A percentile compares a stretch with the other conserved stretches of the same genome.
Conservation (phyloP, 2,888 invertebrate species). For the Schizotus pectinicornis region DNA sequence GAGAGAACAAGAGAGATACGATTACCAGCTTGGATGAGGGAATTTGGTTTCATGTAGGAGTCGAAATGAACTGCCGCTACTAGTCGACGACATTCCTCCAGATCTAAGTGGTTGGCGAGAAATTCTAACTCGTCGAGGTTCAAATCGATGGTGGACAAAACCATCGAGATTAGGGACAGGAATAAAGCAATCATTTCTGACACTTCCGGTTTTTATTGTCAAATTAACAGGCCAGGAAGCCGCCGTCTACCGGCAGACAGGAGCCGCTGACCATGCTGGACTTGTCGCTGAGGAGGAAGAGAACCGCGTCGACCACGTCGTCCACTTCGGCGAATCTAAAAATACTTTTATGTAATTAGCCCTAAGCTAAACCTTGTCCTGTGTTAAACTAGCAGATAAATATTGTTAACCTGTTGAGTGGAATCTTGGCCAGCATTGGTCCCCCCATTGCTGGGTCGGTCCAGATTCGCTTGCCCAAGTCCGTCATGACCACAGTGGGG, state of each 20-base stretch:
- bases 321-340: conserved; percentile 72
- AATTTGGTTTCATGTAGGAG: conserved; percentile 57
- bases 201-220: neutral
- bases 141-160: conserved; percentile 49
- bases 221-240: conserved; percentile 53
- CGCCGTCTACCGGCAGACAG: conserved; percentile 84
- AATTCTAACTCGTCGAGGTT: conserved; percentile 59
- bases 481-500: conserved; percentile 89
- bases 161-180: neutral
- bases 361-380: too few relatives aligned
- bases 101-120: conserved; percentile 64
- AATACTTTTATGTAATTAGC: conserved; percentile 9
- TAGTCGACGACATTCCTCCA: conserved; percentile 64
- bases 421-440: conserved; percentile 77
- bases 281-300: conserved; percentile 80
- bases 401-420: conserved; percentile 62
- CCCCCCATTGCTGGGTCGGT: conserved; percentile 72
- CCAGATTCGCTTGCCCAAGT: conserved; percentile 84
- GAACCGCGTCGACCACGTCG: conserved; percentile 80
- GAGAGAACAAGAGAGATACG: neutral
- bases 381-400: too few relatives aligned
- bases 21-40: conserved; percentile 58
- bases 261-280: conserved; percentile 84
- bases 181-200: neutral
- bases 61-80: conserved; percentile 65